Base-by-base conservation (phyloP, 2,888 invertebrate genomes). In the Pyralis farinalis region DNA sequence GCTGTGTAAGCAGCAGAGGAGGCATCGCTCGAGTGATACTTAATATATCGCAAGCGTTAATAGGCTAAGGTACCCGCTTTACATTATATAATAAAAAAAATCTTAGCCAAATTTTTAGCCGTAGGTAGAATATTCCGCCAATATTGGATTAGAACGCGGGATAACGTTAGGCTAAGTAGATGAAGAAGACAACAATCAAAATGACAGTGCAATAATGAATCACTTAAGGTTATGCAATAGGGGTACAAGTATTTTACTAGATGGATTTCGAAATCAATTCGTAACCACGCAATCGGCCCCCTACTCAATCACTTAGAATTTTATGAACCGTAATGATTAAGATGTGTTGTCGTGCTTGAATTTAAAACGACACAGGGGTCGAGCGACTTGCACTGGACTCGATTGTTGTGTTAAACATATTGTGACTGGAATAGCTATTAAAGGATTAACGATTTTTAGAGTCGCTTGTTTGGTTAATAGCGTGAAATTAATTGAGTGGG, bases 251-350 rank as follows among this genome's bases (percentile, higher is more conserved):
- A 78, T 77, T 79, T 76, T 74, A 74, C 53, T 69, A 77, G 78
- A 84, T 83, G 74, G 77, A 77, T 75, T 81, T 76, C 74, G 51
- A 76, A 86, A 86, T 87, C 83, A 82, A 83, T 82, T 83, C 70
- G 63, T 64, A 63, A 69, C 73, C 83, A 85, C 79, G 80, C 80
- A 75, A 80, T 63, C 66, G 58, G 68, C 63, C 79, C 71, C 83
- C 80, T 66, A 70, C 63, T 81, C 79, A 88, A 88, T 87, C 87
- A 88, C 88, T 88, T 86, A 88, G 78, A 78, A 80, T 77, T 87
- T 84, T 87, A 88, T 87, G 86, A 83, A 77, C 70, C 86, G 85
- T 75, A 81, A 82, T 86, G 83, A 88, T 88, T 85, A 87, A 87
- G 88, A 88, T 87, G 83, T 83, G 80, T 82, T 83, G 80, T 82